Percentiles rank a stretch among this genome's conserved stretches.
Evolutionary conservation across 2,888 invertebrate genomes (phyloP).

Genomic region (Pollenia labialis): DNA sequence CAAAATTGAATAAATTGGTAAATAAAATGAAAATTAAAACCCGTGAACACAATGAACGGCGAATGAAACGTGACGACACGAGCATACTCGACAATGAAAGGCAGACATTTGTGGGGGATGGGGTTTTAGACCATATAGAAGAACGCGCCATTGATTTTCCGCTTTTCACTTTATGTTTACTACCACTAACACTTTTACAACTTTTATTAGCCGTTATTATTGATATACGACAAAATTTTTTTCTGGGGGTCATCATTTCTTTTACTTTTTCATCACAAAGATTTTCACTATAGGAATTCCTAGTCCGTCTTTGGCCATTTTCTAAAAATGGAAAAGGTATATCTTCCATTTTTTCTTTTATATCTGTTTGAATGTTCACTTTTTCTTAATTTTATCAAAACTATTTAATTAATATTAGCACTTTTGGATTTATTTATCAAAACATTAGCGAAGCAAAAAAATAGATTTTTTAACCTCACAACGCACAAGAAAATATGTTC

Average conservation of each 20-base stretch:
- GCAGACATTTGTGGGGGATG: neutral
- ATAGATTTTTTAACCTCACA: constrained; percentile 49
- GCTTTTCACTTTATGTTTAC: constrained; percentile 74
- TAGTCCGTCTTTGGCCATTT: constrained; percentile 73
- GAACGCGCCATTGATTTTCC: constrained; percentile 78
- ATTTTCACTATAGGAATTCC: constrained; percentile 62
- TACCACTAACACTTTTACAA: constrained; percentile 41
- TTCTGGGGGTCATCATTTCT: constrained; percentile 35
- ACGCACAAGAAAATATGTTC: constrained; percentile 23
- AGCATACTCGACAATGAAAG: constrained; percentile 1
- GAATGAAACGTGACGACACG: constrained; percentile 15
- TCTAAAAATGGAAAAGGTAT: constrained; percentile 62
- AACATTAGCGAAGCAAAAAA: constrained; percentile 33
- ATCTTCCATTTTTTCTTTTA: constrained; percentile 51
- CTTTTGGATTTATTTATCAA: constrained; percentile 38
- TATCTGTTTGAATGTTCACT: constrained; percentile 33
- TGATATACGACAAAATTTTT: constrained; percentile 39
- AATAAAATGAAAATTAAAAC: constrained; percentile 69
- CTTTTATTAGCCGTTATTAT: constrained; percentile 27
- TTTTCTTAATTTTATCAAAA: constrained; percentile 36
- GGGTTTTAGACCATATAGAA: constrained; percentile 69
- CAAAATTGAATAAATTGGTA: constrained; percentile 65
- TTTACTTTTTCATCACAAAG: constrained; percentile 31
- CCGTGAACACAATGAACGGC: constrained; percentile 33
- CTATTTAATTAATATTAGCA: constrained; percentile 36